Conservation (phyloP, 2,888 invertebrate species). For the Drosophila stalkeri region DNA sequence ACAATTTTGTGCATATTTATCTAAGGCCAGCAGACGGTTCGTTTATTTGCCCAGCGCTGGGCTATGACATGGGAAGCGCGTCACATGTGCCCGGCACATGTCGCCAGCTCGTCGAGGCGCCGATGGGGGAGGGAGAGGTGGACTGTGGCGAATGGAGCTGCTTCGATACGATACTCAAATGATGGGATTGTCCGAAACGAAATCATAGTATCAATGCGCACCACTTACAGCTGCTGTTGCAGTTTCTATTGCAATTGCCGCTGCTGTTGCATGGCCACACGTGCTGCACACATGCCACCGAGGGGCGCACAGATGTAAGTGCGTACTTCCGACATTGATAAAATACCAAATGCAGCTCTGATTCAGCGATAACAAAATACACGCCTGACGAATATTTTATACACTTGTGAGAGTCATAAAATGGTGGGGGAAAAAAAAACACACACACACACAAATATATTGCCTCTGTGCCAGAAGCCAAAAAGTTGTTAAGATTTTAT, state of each 20-base stretch:
- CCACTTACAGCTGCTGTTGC: slow-evolving; percentile 1
- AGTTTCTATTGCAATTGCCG: slow-evolving; percentile 22
- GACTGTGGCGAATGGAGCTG: not conserved
- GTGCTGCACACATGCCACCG: slow-evolving; percentile 48
- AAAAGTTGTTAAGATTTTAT: not conserved
- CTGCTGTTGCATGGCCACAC: slow-evolving; percentile 30
- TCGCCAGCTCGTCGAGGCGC: not conserved
- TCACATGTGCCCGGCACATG: slow-evolving; percentile 53
- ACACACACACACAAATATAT: not conserved
- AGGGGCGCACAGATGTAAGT: slow-evolving; percentile 18
- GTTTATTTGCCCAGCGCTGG: slow-evolving; percentile 49
- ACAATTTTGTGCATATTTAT: slow-evolving; percentile 57
- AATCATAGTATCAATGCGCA: slow-evolving; percentile 15
- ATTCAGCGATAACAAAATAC: slow-evolving; percentile 46
- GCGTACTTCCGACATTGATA: slow-evolving; percentile 50
- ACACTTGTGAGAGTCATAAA: slow-evolving; percentile 8
- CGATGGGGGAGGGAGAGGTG: not conserved
- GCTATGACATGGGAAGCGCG: slow-evolving; percentile 65
- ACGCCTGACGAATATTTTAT: slow-evolving; percentile 1
- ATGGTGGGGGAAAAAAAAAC: no score
- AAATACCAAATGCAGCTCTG: slow-evolving; percentile 36
- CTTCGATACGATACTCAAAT: slow-evolving; percentile 21
- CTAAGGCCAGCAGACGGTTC: slow-evolving; percentile 39
- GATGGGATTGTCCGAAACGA: slow-evolving; percentile 29
- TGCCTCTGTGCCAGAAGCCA: not conserved